phyloP scores from a whole-genome alignment of 2,888 invertebrate species.

The Melieria crassipennis region DNA sequence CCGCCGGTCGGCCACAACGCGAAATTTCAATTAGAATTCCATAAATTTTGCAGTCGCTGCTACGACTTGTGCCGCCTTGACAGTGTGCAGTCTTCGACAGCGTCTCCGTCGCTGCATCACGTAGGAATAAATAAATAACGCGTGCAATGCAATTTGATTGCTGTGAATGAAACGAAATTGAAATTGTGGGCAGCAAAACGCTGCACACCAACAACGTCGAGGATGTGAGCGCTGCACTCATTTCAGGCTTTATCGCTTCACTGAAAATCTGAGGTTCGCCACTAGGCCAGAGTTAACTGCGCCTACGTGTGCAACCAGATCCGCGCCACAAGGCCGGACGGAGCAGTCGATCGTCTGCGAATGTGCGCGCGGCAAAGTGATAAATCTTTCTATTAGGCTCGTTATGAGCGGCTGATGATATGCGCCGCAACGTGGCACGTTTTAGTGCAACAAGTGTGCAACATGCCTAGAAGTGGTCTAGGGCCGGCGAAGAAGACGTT shows the following conservation, averaged over 20 bases:
- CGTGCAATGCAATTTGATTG: constrained; percentile 35
- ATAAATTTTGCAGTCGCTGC: constrained; percentile 15
- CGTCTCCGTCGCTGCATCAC: constrained; percentile 14
- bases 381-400: constrained; percentile 62
- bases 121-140: constrained; percentile 36
- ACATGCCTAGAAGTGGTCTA: no score
- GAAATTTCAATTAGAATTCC: constrained; percentile 16
- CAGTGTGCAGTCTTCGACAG: neutral
- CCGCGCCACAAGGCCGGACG: no score
- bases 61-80: neutral
- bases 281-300: neutral
- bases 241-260: constrained; percentile 39
- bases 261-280: constrained; percentile 37
- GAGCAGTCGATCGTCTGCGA: no score
- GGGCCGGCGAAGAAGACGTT: no score
- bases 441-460: no score
- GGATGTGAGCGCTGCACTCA: constrained; percentile 15
- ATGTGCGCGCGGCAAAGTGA: constrained; percentile 36
- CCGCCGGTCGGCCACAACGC: constrained; percentile 2
- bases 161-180: constrained; percentile 55
- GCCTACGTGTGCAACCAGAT: constrained; percentile 26
- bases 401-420: constrained; percentile 41
- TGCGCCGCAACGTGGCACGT: neutral
- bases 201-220: no score
- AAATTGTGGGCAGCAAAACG: constrained; percentile 45